Percentiles rank a stretch among this genome's conserved stretches.
Conservation (phyloP, 64 coral and sea anemone genomes). For the Catalaphyllia jardinei region DNA sequence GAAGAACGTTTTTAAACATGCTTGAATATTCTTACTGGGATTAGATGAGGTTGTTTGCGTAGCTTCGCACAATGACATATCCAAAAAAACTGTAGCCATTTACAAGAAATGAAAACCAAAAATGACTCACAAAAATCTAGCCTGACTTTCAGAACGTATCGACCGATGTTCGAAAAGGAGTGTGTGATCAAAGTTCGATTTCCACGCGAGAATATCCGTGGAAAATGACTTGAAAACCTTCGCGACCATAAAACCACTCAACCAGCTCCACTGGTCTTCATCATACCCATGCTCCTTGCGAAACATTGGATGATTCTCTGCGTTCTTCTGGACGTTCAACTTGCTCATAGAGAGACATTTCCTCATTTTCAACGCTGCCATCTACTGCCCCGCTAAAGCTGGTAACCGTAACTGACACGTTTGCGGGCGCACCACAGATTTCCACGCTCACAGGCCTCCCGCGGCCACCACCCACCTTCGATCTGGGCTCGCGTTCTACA, state of each 20-base stretch:
- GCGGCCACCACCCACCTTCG: neutral
- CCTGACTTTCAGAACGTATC: too few species aligned
- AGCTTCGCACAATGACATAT: too few species aligned
- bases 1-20: too few species aligned
- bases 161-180: too few species aligned
- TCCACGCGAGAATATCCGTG: too few species aligned
- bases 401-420: neutral
- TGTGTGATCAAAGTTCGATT: too few species aligned
- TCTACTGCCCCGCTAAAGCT: neutral
- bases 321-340: neutral
- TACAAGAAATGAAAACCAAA: too few species aligned
- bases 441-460: neutral
- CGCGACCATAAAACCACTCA: neutral
- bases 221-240: too few species aligned
- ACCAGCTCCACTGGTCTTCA: neutral
- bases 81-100: too few species aligned
- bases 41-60: too few species aligned
- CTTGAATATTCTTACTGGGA: too few species aligned
- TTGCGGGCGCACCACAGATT: neutral
- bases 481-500: neutral
- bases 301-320: neutral
- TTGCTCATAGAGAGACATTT: slow-evolving; percentile 10
- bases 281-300: neutral
- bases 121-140: too few species aligned
- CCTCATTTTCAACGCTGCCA: neutral